Conservation (phyloP, 2,113 vertebrate genomes). For the Phrynocephalus versicolor region DNA sequence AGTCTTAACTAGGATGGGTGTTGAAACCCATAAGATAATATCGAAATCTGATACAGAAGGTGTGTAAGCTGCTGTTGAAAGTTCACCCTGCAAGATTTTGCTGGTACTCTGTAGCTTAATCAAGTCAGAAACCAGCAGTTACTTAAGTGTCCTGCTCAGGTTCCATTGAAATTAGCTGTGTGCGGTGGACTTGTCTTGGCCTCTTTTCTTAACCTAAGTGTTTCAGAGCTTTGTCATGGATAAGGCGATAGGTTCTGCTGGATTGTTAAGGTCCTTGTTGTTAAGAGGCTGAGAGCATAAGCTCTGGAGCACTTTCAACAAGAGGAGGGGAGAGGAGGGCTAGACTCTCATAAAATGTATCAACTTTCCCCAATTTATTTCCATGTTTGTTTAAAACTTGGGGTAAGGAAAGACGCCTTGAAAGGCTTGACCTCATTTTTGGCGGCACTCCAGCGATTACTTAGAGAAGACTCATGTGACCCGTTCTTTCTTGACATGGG, state of each 20-base stretch:
- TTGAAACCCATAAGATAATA: slow-evolving; percentile 19
- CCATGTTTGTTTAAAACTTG: background rate
- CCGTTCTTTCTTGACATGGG: background rate
- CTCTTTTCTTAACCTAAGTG: background rate
- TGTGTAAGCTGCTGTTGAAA: slow-evolving; percentile 22
- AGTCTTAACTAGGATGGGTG: slow-evolving; percentile 21
- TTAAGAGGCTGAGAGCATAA: background rate
- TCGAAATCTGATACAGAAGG: slow-evolving; percentile 22
- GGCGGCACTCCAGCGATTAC: background rate
- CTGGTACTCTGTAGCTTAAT: slow-evolving; percentile 12
- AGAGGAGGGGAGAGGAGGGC: background rate
- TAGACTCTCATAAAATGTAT: slow-evolving; percentile 1
- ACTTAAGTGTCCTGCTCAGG: background rate
- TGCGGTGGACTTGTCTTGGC: background rate
- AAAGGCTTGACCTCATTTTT: slow-evolving; percentile 5
- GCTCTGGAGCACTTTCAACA: background rate
- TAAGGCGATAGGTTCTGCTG: background rate
- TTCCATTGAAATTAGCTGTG: background rate
- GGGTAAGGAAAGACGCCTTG: slow-evolving; percentile 5
- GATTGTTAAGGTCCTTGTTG: background rate
- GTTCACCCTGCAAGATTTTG: accelerated
- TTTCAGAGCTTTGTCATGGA: slow-evolving; percentile 6
- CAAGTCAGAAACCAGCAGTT: background rate
- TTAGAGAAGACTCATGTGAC: background rate
- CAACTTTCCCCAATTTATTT: slow-evolving; percentile 5